A percentile compares a stretch with the other conserved stretches of the same genome.
Conservation (phyloP, 2,113 vertebrate species). For the Thalassoma bifasciatum region DNA sequence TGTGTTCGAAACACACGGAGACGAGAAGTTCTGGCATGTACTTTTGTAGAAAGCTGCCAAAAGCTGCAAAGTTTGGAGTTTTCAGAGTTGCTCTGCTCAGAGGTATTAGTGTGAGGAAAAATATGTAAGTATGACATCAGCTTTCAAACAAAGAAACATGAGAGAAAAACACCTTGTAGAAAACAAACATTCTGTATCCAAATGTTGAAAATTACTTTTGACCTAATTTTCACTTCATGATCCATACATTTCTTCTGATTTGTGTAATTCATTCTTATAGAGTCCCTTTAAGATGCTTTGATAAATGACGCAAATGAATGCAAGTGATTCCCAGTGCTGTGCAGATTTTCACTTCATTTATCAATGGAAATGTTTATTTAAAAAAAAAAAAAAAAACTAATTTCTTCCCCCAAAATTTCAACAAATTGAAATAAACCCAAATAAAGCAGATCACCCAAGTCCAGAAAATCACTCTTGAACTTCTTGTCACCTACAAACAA, state of each 20-base stretch:
- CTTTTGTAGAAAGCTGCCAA: constrained; percentile 62
- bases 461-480: not conserved
- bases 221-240: not conserved
- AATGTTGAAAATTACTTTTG: constrained; percentile 3
- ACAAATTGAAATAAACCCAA: not conserved
- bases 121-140: not conserved
- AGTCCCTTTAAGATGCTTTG: not conserved
- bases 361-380: not conserved
- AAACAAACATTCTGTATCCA: not conserved
- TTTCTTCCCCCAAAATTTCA: not conserved
- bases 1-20: constrained; percentile 65
- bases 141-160: not conserved
- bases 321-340: no score
- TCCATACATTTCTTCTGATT: no score
- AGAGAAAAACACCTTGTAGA: not conserved
- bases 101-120: constrained; percentile 19
- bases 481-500: not conserved
- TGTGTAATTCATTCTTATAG: no score
- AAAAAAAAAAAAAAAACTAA: not conserved
- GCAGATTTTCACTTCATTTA: not conserved
- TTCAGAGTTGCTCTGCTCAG: constrained; percentile 34
- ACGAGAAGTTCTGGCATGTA: constrained; percentile 58
- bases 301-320: no score
- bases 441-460: not conserved
- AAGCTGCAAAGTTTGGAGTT: constrained; percentile 65